Evolutionary conservation across 35 echinoderm and acorn worm genomes (phyloP), one percentile per base, ranked within the genome.

Genomic region (Holothuria glaberrima): DNA sequence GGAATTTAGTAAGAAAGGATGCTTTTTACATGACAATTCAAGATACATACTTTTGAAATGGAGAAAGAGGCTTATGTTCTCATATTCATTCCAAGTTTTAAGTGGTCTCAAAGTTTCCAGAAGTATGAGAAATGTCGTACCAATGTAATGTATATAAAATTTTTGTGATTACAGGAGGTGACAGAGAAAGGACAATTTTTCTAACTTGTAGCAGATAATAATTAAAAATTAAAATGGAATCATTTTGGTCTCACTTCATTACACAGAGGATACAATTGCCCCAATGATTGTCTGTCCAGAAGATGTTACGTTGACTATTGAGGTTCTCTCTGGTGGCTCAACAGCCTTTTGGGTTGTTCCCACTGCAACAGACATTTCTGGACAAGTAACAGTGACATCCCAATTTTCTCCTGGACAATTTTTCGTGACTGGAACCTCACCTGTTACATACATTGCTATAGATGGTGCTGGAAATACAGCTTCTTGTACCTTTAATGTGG

Each of bases 241-340:
- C 50, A 41, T 20, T 20, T 65, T 65, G 21, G 21, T 65, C 31
- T 14, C 9, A 52, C 50, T 78, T 48, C 16, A 16, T 50, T 50
- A 29, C 17, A 26, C 44, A 78, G 74, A 26, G n/a, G 74, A 78
- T 50, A 78, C 36, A 41, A 50, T 28, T 12, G 17, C 18, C 19
- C 74, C 74, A 48, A 48, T 26, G 22, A 78, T 78, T 48, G 21
- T 48, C 20, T 78, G 80, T n/a, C 80, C 80, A 31, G 57, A 61
- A 0, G 54, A 58, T 61, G 80, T 48, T 17, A 1, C 27, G 1
- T 28, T 84, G 22, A 56, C 58, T 5, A n/a, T 84, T 59, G 80
- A 84, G 57, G 56, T 84, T 63, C 80, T 32, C 9, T 61, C 70
- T 33, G 70, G 70, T 33, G 70, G 70, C 16, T 10, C 28, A 9